Evolutionary conservation across 2,797 vertebrate genomes (phyloP).

Genomic region (Acanthurus tractus): DNA sequence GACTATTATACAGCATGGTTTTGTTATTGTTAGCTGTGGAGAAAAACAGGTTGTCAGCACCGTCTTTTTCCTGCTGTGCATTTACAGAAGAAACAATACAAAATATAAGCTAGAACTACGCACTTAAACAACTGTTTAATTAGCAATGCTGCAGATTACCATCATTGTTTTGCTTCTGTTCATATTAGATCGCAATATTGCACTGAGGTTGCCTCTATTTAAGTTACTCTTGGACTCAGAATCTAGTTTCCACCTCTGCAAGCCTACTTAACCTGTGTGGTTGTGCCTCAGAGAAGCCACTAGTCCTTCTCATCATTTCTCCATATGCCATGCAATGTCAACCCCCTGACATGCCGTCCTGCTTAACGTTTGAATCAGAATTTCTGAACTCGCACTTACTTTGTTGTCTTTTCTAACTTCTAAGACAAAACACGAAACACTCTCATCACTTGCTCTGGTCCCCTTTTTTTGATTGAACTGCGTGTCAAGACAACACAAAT

Average conservation of each 20-base stretch:
- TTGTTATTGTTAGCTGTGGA: background rate
- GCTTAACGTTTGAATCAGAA: background rate
- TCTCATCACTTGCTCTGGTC: background rate
- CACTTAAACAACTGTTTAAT: slow-evolving; percentile 7
- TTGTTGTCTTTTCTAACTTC: background rate
- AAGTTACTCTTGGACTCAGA: slow-evolving; percentile 14
- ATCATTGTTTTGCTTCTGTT: background rate
- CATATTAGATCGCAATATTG: background rate
- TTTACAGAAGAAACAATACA: background rate
- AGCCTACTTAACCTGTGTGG: slow-evolving; percentile 1
- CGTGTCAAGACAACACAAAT: slow-evolving; percentile 13
- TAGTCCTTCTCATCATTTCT: slow-evolving; percentile 19
- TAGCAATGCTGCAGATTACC: background rate
- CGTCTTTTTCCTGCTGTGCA: background rate
- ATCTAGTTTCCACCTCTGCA: slow-evolving; percentile 19
- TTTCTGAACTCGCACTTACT: background rate
- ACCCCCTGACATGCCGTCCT: background rate
- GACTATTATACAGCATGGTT: background rate
- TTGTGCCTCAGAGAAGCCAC: background rate
- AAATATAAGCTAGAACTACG: background rate
- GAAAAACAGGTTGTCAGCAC: background rate
- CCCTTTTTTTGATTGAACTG: background rate
- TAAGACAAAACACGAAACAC: background rate
- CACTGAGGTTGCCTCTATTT: slow-evolving; percentile 21
- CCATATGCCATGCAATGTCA: background rate